These are phyloP conservation scores for Nycteola revayana DNA, from an alignment of 2,888 invertebrate genomes.

Conservation along the genomic window DNA sequence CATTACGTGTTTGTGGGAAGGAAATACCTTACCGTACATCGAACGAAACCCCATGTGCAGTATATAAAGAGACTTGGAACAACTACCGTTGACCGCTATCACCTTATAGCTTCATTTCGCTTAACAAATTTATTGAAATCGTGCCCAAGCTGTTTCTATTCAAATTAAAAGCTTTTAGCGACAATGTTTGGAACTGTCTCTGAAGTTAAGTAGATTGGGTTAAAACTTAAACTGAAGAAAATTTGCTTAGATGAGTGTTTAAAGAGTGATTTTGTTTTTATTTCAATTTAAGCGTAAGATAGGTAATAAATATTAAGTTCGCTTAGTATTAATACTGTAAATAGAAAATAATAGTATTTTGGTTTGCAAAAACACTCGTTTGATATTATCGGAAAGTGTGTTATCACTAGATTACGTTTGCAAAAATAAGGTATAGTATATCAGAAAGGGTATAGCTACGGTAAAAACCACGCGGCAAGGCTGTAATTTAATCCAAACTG, in stretches of 20 bases:
- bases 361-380: too few species aligned
- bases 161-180: slow-evolving; percentile 44
- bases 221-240: slow-evolving; percentile 2
- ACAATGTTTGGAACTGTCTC: slow-evolving; percentile 12
- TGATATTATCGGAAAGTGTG: too few species aligned
- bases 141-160: slow-evolving; percentile 51
- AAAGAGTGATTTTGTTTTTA: not conserved
- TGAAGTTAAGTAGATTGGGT: slow-evolving; percentile 19
- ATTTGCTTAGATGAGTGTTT: not conserved
- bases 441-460: too few species aligned
- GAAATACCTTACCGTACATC: not conserved
- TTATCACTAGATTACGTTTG: too few species aligned
- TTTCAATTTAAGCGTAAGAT: too few species aligned
- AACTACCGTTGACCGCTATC: slow-evolving; percentile 60
- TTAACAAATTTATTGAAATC: slow-evolving; percentile 75
- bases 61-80: slow-evolving; percentile 9
- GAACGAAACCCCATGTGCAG: not conserved
- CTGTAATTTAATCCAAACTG: too few species aligned
- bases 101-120: slow-evolving; percentile 70
- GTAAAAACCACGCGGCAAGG: too few species aligned
- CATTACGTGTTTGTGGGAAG: slow-evolving; percentile 12
- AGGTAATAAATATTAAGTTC: too few species aligned
- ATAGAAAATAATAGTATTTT: too few species aligned
- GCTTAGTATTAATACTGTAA: too few species aligned
- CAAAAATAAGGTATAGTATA: too few species aligned